These are phyloP conservation scores for Tachuris rubrigastra DNA, from an alignment of 2,113 vertebrate genomes.

Conservation along the genomic window DNA sequence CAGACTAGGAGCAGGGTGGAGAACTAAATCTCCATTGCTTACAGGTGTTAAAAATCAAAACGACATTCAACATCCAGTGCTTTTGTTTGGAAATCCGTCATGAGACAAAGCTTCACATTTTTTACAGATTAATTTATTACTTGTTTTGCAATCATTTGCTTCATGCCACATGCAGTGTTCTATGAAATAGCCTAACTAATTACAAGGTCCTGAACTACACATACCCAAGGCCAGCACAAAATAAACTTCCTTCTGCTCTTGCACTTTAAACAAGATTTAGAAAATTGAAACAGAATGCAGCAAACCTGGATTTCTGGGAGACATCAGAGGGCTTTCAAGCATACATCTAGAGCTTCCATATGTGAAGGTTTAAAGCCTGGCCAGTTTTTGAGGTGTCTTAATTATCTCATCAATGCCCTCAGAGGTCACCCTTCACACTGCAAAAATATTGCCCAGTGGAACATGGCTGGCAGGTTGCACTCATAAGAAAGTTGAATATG, in stretches of 20 bases:
- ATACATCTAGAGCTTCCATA: background rate
- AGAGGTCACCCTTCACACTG: background rate
- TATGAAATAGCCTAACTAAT: background rate
- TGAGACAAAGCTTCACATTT: background rate
- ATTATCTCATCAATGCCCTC: background rate
- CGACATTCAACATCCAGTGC: background rate
- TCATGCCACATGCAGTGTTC: background rate
- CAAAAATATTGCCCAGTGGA: background rate
- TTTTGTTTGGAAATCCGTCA: constrained; percentile 5
- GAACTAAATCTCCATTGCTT: background rate
- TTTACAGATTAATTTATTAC: constrained; percentile 7
- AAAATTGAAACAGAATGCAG: background rate
- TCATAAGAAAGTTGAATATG: background rate
- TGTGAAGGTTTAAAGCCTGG: background rate
- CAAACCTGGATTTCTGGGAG: background rate
- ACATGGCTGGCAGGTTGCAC: background rate
- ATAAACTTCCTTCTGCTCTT: background rate
- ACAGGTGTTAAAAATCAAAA: constrained; percentile 58
- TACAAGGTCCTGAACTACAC: background rate
- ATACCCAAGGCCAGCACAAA: background rate
- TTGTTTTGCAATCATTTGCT: constrained; percentile 30
- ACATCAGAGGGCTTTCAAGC: background rate
- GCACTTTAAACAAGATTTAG: background rate
- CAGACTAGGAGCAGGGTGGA: background rate
- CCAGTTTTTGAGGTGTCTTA: background rate